phyloP scores from a whole-genome alignment of 2,888 invertebrate species.

The Luperina testacea region DNA sequence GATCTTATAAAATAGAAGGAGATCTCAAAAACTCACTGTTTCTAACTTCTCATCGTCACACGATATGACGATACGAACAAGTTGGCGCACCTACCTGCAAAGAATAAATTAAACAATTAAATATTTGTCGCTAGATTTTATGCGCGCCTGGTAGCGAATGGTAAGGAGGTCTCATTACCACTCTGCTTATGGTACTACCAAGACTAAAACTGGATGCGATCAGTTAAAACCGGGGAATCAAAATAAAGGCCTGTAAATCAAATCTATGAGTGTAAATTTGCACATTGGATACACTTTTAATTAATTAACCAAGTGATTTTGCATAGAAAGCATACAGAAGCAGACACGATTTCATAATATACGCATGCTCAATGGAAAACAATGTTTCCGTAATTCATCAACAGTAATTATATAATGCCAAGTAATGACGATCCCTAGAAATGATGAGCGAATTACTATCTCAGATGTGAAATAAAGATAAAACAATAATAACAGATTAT shows the following conservation, averaged over 20 bases:
- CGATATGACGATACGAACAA: slow-evolving; percentile 69
- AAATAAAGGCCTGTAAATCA: not conserved
- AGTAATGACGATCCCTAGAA: slow-evolving; percentile 12
- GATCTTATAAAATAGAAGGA: slow-evolving; percentile 28
- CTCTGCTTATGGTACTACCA: not conserved
- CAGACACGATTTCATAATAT: slow-evolving; percentile 7
- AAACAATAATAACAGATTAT: slow-evolving; percentile 4
- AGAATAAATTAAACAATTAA: slow-evolving; percentile 59
- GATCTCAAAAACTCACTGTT: slow-evolving; percentile 49
- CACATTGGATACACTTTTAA: not conserved
- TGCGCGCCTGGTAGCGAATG: slow-evolving; percentile 48
- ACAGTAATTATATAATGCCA: slow-evolving; percentile 21
- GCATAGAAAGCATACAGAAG: slow-evolving; percentile 23
- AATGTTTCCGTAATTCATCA: slow-evolving; percentile 35
- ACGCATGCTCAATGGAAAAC: slow-evolving; percentile 12
- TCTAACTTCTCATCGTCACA: slow-evolving; percentile 69
- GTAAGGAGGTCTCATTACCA: not conserved
- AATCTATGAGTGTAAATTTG: not conserved
- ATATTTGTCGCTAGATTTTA: slow-evolving; percentile 27
- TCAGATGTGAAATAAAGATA: slow-evolving; percentile 14
- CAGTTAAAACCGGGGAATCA: not conserved
- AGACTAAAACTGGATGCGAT: not conserved
- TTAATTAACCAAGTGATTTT: slow-evolving; percentile 3
- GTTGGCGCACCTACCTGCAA: slow-evolving; percentile 85
- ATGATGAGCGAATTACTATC: not conserved